Evolutionary conservation across 2,888 invertebrate species (phyloP), one percentile per base, ranked within the genome.

Genomic region (Cryptus armator): DNA sequence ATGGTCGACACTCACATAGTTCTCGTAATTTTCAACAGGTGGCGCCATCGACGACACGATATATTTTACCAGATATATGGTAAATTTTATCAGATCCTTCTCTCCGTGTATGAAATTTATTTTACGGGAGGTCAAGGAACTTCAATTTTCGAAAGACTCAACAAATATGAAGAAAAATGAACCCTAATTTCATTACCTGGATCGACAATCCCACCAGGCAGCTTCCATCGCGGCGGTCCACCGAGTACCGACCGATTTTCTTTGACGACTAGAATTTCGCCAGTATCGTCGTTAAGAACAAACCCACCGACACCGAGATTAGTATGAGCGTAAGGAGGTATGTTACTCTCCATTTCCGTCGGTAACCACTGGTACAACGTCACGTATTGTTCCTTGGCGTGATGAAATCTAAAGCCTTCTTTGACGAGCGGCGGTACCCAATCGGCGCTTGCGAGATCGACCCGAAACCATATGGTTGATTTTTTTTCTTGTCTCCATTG

Each of bases 131-230:
- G 9, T 53, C 19, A 19, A 7, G 48, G 12, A 29, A 68, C 10
- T 3, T 19, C 24, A 6, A 12, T 14, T 32, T 51, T 4, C 43
- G 24, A 29, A 66, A 32, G 46, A 12, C 14, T 1, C 3, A 19
- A 16, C 56, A 66, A 14, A 19, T 56, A 77, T 10, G 16, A 2
- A 59, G 48, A 75, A 51, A 24, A 46, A n/a, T 6, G 9, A 43
- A 56, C 0, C 29, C 44, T 37, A 9, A 29, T 2, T 24, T 24
- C 10, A 10, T 90, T 94, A 97, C 97, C 96, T 94, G 96, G 97
- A 93, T 98, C 97, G 19, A 98, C 97, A 94, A 97, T 97, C 72
- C 99, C 99, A 75, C 99, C 99, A 16, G 99, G 99, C 7, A 99
- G 94, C 94, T 99, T 99, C 98, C 98, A 99, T 32, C 83, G 70